These are phyloP conservation scores for Pseudochaenichthys georgianus DNA, from an alignment of 2,797 vertebrate genomes.

Conservation along the genomic window DNA sequence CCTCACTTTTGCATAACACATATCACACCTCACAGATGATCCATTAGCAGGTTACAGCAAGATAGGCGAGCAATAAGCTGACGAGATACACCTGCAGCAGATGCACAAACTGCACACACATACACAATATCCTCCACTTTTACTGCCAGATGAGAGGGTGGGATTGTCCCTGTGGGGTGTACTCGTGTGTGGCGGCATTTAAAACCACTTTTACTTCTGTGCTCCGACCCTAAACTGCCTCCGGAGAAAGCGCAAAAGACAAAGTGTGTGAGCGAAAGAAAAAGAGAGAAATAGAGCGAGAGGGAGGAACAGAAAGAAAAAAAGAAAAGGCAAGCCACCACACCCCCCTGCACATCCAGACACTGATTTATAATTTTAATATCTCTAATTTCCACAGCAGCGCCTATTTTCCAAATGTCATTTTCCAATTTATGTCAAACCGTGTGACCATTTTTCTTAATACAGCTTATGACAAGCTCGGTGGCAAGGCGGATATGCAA, in stretches of 20 bases:
- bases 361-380: constrained; percentile 97
- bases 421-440: constrained; percentile 96
- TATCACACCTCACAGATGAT: constrained; percentile 85
- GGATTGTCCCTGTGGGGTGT: constrained; percentile 52
- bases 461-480: constrained; percentile 91
- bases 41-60: constrained; percentile 84
- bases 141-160: constrained; percentile 57
- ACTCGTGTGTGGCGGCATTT: constrained; percentile 60
- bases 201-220: constrained; percentile 65
- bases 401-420: constrained; percentile 90
- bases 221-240: constrained; percentile 50
- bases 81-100: constrained; percentile 57
- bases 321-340: constrained; percentile 60
- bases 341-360: constrained; percentile 80
- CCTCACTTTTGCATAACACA: constrained; percentile 85
- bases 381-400: constrained; percentile 92
- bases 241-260: constrained; percentile 54
- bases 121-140: constrained; percentile 50
- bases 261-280: constrained; percentile 48
- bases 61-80: constrained; percentile 73
- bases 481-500: constrained; percentile 88
- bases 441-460: constrained; percentile 92
- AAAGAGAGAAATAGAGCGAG: constrained; percentile 45
- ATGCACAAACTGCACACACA: constrained; percentile 42
- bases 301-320: constrained; percentile 40